Evolutionary conservation across 2,113 vertebrate species (phyloP).

Genomic region (Heterocephalus glaber): DNA sequence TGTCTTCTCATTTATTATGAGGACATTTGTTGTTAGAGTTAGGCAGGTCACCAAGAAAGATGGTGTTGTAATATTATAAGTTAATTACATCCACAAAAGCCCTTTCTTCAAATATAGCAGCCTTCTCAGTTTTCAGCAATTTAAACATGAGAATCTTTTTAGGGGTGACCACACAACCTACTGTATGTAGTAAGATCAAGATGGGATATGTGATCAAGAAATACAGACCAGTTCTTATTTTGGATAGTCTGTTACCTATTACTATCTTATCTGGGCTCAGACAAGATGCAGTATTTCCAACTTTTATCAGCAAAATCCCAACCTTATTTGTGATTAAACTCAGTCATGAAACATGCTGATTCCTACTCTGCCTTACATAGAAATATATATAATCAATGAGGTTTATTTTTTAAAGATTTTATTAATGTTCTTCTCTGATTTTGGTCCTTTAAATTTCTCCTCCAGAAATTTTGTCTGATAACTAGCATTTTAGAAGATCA

Average conservation of each 20-base stretch:
- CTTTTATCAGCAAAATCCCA: background rate
- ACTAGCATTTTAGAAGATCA: background rate
- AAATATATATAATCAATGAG: background rate
- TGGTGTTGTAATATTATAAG: background rate
- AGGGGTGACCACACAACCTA: background rate
- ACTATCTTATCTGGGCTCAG: background rate
- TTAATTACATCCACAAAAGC: background rate
- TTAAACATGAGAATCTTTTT: background rate
- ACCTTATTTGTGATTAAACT: background rate
- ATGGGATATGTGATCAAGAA: rapidly evolving
- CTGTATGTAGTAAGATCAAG: background rate
- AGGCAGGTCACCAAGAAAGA: background rate
- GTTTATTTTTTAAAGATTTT: background rate
- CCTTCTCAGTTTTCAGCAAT: background rate
- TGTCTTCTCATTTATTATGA: background rate
- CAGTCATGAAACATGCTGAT: background rate
- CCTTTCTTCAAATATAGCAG: background rate
- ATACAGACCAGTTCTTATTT: background rate
- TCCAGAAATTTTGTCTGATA: background rate
- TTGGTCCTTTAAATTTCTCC: background rate
- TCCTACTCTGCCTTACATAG: background rate
- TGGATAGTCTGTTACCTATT: background rate
- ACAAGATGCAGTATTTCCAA: background rate
- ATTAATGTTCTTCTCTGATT: background rate
- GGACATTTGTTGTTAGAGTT: background rate